Evolutionary conservation across 92 coral and sea anemone genomes (phyloP), one percentile per base, ranked within the genome.

Genomic region (Actinostola sp.): DNA sequence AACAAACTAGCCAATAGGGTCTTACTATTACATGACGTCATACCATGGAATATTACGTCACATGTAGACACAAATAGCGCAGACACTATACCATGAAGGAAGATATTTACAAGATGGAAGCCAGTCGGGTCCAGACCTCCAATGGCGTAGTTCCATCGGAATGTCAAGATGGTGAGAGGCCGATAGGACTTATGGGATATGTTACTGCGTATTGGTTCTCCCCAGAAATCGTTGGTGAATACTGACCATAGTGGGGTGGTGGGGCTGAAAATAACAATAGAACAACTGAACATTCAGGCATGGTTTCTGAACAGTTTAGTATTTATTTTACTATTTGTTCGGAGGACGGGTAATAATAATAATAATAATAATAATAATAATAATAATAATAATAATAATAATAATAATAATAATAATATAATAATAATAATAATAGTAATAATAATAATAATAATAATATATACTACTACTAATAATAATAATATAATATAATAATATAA

Each of bases 171-270:
- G 12, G 91, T 88, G 14, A 85, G 42, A 8, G 97, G 97, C 20
- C 97, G 82, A 62, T 81, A 92, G 4, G 97, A 92, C 83, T 92
- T 85, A 81, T 92, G 97, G 23, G 95, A 85, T 6, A 58, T 30
- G 39, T 82, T 84, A 16, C 94, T 85, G 54, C 66, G 34, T 20
- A 92, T 41, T 20, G 97, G 90, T 17, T 86, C 57, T 42, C 97
- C 97, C 94, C 97, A 92, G 63, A 85, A 92, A 64, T 92, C 97
- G 44, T 92, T 75, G 11, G 42, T 19, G 72, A 92, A 85, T 64
- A 89, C 67, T 23, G 72, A 76, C 33, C 83, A 45, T 1, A 92
- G 81, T 10, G 92, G 92, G 19, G 87, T 62, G 3, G 84, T 23
- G 23, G 92, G 78, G 27, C 96, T 90, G 84, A 23, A 86, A 78